Percentiles rank a stretch among this genome's conserved stretches.
Conservation (phyloP, 2,797 vertebrate genomes). For the Coranthus polyacanthus region DNA sequence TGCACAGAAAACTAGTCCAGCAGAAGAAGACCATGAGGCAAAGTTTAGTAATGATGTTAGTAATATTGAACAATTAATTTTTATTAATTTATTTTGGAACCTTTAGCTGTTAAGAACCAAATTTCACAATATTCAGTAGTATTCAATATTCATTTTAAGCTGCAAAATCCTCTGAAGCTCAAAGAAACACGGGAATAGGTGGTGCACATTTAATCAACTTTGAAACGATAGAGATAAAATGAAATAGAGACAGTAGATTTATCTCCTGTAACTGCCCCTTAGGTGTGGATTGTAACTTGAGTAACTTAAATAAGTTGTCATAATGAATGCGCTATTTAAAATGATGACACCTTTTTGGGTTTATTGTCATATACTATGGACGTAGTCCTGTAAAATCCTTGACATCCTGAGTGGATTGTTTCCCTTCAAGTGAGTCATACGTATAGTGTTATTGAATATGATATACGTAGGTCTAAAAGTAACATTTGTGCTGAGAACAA, state of each 20-base stretch:
- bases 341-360: neutral
- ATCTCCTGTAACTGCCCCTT: neutral
- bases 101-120: slow-evolving; percentile 14
- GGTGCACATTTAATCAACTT: slow-evolving; percentile 40
- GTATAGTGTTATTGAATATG: neutral
- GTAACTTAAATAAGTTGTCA: neutral
- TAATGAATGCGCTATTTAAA: neutral
- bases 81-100: slow-evolving; percentile 19
- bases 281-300: neutral
- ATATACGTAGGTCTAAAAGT: neutral
- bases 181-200: slow-evolving; percentile 27
- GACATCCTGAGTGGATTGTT: neutral
- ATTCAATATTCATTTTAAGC: too few species aligned
- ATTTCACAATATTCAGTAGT: slow-evolving; percentile 19
- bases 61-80: too few species aligned
- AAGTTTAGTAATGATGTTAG: too few species aligned
- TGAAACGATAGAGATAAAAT: slow-evolving; percentile 13
- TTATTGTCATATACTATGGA: neutral
- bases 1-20: too few species aligned
- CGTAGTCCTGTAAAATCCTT: neutral
- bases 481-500: slow-evolving; percentile 6
- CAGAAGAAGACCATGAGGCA: too few species aligned
- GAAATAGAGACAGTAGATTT: neutral
- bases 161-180: slow-evolving; percentile 21
- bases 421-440: neutral